phyloP scores from a whole-genome alignment of 2,888 invertebrate species.

The Tyria jacobaeae region DNA sequence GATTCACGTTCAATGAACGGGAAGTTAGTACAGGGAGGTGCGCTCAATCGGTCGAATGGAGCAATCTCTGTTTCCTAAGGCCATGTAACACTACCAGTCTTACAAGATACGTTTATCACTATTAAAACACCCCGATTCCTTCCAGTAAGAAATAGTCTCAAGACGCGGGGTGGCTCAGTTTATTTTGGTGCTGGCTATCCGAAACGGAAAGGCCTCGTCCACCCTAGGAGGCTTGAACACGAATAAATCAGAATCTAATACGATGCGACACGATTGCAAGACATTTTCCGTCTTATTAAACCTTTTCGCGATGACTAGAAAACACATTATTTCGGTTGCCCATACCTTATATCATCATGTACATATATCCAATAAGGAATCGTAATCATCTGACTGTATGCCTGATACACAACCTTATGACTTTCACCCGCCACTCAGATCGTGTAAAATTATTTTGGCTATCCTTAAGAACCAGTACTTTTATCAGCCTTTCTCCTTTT shows the following conservation, averaged over 20 bases:
- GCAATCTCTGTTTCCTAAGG: constrained; percentile 84
- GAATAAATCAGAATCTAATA: constrained; percentile 85
- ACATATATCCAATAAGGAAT: no score
- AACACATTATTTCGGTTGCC: constrained; percentile 27
- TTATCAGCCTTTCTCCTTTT: no score
- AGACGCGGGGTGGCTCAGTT: constrained; percentile 59
- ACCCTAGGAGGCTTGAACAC: constrained; percentile 70
- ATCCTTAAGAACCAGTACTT: no score
- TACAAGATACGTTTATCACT: constrained; percentile 63
- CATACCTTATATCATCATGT: no score
- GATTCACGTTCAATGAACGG: constrained; percentile 84
- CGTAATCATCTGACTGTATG: no score
- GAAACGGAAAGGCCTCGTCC: constrained; percentile 72
- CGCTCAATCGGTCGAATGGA: constrained; percentile 82
- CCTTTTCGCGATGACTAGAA: constrained; percentile 59
- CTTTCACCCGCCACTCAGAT: no score
- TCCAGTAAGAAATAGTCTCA: constrained; percentile 24
- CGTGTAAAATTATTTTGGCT: no score
- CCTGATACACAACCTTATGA: no score
- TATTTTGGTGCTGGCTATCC: constrained; percentile 58
- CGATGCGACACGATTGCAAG: constrained; percentile 77
- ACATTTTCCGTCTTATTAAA: constrained; percentile 80
- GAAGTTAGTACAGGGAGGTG: constrained; percentile 84
- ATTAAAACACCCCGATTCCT: constrained; percentile 47
- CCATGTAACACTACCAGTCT: constrained; percentile 71